Base-by-base conservation (phyloP, 2,113 vertebrate genomes). In the Tinamus guttatus region DNA sequence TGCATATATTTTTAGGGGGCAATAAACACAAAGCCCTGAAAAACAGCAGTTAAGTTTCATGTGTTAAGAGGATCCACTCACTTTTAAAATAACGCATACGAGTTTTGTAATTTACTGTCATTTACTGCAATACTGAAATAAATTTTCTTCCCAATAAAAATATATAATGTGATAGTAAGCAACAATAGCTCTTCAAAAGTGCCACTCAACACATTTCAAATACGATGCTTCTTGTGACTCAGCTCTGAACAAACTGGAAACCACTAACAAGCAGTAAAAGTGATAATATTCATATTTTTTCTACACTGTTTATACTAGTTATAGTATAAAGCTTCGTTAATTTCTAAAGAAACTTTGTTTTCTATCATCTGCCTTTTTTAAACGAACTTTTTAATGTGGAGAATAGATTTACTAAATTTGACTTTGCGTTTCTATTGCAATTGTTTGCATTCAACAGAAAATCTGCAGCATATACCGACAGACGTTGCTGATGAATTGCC, bases 1-100 rank as follows among this genome's bases (percentile, higher is more conserved):
- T 96, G 86, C 62, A 89, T 81, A 19, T 15, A 27, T 65, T 82
- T 92, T 87, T 70, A 77, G 59, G 36, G 49, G 56, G 6, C 14
- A 47, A 25, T 3, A 80, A 30, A 69, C 12, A 67, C 8, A 74
- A 65, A 89, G 24, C 14, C 32, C 80, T 51, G 28, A 87, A 86
- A 77, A 6, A 32, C 14, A 85, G 28, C 11, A 34, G 16, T 67
- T 45, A 34, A 82, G 52, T 80, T 95, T 95, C 49, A 27, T 70
- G 79, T 87, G n/a, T 38, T 54, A 25, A 73, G 59, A 69, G 40
- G 70, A 54, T 63, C 49, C 59, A 67, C 32, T 21, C 30, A 70
- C 13, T 77, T 94, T 49, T 56, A 75, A 87, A 95, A 78, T 36
- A 85, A 58, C 0, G 0, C 7, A 7, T 4, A 2, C 0, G 1